phyloP scores from a whole-genome alignment of 2,113 vertebrate species.

The Trematocara zebra region DNA sequence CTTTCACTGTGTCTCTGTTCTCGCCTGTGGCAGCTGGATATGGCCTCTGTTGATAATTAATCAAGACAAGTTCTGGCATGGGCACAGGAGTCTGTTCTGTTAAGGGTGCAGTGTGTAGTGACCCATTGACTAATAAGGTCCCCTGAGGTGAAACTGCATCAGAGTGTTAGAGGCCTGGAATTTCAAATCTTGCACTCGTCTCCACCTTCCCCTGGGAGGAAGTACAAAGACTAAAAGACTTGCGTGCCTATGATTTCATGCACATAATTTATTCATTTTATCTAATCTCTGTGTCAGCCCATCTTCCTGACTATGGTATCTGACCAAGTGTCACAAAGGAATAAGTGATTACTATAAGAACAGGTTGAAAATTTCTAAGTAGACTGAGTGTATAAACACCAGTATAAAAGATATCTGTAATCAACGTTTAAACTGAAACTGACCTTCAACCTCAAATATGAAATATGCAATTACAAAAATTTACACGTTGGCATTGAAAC shows the following conservation, averaged over 20 bases:
- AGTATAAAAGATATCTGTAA: neutral
- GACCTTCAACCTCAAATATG: neutral
- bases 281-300: neutral
- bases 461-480: neutral
- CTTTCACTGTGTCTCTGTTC: neutral
- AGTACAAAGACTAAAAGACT: neutral
- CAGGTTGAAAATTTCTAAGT: neutral
- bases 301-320: neutral
- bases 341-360: neutral
- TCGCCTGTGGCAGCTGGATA: conserved; percentile 46
- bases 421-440: neutral
- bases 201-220: conserved; percentile 8
- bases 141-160: conserved; percentile 49
- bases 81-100: conserved; percentile 32
- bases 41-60: conserved; percentile 56
- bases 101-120: conserved; percentile 39
- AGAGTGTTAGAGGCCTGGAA: conserved; percentile 1
- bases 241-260: conserved; percentile 12
- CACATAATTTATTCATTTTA: conserved; percentile 18
- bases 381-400: neutral
- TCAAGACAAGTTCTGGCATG: conserved; percentile 50
- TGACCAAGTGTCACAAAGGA: neutral
- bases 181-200: conserved; percentile 9
- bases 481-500: neutral
- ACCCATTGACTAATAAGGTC: conserved; percentile 59